A percentile compares a stretch with the other conserved stretches of the same genome.
phyloP scores from a whole-genome alignment of 2,888 invertebrate genomes.

The Cephus pulcher region DNA sequence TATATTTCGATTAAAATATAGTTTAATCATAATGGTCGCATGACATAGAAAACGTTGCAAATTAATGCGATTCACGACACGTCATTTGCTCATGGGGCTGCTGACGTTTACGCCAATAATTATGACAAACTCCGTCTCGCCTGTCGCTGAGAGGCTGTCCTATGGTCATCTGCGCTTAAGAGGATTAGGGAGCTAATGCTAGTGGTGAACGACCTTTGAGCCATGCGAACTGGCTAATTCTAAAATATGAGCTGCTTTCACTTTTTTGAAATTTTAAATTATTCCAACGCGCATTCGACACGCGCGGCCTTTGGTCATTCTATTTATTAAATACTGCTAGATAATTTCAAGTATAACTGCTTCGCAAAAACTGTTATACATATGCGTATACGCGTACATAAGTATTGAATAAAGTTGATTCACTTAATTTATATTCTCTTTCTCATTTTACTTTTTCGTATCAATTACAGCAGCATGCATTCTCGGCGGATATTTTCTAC shows the following conservation, averaged over 20 bases:
- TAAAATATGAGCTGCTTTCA: slow-evolving; percentile 1
- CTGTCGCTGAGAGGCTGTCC: slow-evolving; percentile 32
- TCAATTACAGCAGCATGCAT: neutral
- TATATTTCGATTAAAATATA: neutral
- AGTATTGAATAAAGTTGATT: neutral
- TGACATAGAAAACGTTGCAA: neutral
- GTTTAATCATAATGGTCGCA: neutral
- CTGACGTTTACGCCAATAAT: slow-evolving; percentile 47
- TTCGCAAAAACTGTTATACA: neutral
- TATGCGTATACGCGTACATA: neutral
- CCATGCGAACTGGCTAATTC: slow-evolving; percentile 1
- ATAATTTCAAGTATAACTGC: neutral
- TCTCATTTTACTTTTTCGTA: neutral
- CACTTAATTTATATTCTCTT: neutral
- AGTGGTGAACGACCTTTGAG: neutral
- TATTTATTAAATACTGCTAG: neutral
- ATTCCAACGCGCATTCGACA: neutral
- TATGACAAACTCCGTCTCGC: slow-evolving; percentile 60
- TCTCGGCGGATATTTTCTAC: neutral
- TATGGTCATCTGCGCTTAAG: slow-evolving; percentile 32
- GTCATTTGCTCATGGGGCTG: slow-evolving; percentile 18
- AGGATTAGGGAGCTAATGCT: slow-evolving; percentile 32
- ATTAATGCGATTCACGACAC: neutral
- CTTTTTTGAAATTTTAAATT: neutral
- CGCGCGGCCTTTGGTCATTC: neutral